Percentiles rank a stretch among this genome's conserved stretches.
phyloP scores from a whole-genome alignment of 2,888 invertebrate species.

The Conops quadrifasciatus region DNA sequence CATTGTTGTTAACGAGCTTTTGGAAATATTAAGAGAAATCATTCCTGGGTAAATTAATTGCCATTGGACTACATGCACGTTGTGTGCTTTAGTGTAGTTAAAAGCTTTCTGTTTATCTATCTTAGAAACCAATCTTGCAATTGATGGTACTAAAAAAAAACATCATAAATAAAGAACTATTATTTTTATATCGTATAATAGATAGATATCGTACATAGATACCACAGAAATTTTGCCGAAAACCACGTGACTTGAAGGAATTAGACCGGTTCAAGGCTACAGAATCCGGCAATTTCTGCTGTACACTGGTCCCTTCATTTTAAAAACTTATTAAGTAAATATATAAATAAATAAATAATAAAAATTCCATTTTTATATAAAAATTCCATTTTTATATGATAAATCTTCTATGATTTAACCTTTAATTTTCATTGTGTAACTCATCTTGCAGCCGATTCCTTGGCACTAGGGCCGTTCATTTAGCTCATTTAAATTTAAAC shows the following conservation, averaged over 20 bases:
- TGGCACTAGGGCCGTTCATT: constrained; percentile 34
- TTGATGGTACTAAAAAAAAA: too few relatives aligned
- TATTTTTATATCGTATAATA: too few relatives aligned
- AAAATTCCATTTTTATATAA: constrained; percentile 38
- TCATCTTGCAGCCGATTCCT: constrained; percentile 38
- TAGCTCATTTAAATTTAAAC: constrained; percentile 41
- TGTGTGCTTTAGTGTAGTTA: too few relatives aligned
- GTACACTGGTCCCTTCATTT: constrained; percentile 40
- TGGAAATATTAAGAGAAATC: constrained; percentile 25
- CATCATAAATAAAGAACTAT: too few relatives aligned
- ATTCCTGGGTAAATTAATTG: too few relatives aligned
- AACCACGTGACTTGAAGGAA: constrained; percentile 38
- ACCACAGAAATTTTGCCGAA: too few relatives aligned
- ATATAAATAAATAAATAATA: too few relatives aligned
- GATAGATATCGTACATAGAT: too few relatives aligned
- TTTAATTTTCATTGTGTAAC: constrained; percentile 38
- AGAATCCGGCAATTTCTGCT: constrained; percentile 42
- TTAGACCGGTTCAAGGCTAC: constrained; percentile 41
- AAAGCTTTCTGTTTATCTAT: too few relatives aligned
- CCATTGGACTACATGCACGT: too few relatives aligned
- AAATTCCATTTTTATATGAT: constrained; percentile 29
- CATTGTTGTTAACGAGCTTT: constrained; percentile 30
- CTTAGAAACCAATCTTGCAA: too few relatives aligned
- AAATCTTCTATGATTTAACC: constrained; percentile 29
- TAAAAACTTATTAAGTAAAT: constrained; percentile 38